phyloP scores from a whole-genome alignment of 2,797 vertebrate species.

The Ctenosaura bakeri region DNA sequence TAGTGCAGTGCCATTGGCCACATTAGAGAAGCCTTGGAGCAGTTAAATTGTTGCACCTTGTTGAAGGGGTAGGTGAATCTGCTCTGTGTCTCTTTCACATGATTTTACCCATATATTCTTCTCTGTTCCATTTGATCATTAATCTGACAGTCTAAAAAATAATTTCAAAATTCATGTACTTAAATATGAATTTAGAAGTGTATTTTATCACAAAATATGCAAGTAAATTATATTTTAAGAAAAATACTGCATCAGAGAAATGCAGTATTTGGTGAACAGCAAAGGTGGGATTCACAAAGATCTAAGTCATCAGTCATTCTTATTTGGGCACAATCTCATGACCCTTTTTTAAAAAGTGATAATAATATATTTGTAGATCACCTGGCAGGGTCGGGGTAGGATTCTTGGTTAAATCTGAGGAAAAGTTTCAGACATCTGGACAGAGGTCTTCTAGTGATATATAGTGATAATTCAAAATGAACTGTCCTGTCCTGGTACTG shows the following conservation, averaged over 20 bases:
- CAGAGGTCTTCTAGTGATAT: no score
- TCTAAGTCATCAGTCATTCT: not conserved
- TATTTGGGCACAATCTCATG: not conserved
- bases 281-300: not conserved
- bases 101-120: not conserved
- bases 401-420: no score
- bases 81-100: not conserved
- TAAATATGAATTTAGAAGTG: no score
- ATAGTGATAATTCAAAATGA: no score
- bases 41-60: not conserved
- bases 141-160: not conserved
- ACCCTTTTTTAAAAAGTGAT: not conserved
- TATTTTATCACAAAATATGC: not conserved
- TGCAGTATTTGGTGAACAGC: not conserved
- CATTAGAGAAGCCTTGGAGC: constrained; percentile 6
- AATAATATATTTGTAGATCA: no score
- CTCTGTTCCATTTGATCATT: not conserved
- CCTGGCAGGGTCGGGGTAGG: no score
- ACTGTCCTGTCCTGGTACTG: no score
- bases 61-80: not conserved
- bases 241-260: not conserved
- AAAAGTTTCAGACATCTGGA: no score
- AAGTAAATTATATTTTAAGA: not conserved
- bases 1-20: constrained; percentile 10
- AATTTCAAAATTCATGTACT: no score